These are phyloP conservation scores for Falcunculus frontatus DNA, from an alignment of 2,113 vertebrate species.

Conservation along the genomic window DNA sequence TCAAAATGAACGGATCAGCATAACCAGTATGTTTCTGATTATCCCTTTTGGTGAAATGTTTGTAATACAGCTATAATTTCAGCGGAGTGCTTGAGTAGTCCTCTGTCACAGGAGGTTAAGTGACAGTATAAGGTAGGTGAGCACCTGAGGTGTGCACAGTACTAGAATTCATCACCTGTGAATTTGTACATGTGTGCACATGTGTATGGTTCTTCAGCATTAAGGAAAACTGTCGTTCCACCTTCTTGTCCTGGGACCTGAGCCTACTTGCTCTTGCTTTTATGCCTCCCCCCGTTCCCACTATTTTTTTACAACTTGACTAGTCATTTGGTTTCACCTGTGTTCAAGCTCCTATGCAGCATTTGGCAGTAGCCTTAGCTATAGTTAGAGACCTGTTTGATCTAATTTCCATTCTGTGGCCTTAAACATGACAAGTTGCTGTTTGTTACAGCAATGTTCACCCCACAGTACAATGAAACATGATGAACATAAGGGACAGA, in stretches of 20 bases:
- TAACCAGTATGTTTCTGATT: not conserved
- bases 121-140: not conserved
- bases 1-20: not conserved
- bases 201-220: not conserved
- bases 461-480: not conserved
- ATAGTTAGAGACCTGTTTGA: not conserved
- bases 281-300: not conserved
- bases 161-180: not conserved
- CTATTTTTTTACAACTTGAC: not conserved
- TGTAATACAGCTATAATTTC: not conserved
- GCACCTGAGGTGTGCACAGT: not conserved
- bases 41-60: not conserved
- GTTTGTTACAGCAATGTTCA: not conserved
- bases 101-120: not conserved
- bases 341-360: not conserved
- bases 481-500: not conserved
- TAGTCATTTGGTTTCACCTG: not conserved
- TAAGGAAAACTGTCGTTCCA: not conserved
- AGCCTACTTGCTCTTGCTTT: not conserved
- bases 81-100: not conserved
- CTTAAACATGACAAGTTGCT: not conserved
- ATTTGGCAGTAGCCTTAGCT: not conserved
- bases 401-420: not conserved
- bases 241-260: not conserved
- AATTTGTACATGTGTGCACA: fast-evolving